These are phyloP conservation scores for Tiaroga cobitis DNA, from an alignment of 2,797 vertebrate species.

Conservation along the genomic window DNA sequence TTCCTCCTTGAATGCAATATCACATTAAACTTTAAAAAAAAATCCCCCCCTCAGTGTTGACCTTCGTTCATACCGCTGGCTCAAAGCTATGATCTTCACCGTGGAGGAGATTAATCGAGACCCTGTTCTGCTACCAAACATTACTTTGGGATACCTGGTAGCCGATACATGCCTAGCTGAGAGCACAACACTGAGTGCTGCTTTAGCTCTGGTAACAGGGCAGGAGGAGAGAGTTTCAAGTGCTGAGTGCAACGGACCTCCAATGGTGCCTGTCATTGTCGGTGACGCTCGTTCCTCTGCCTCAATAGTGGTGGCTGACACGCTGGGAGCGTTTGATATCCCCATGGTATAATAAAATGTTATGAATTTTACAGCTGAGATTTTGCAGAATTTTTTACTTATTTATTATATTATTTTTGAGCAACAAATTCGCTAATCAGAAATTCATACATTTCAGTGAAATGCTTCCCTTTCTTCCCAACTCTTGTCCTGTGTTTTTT, in stretches of 20 bases:
- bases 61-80: constrained; percentile 62
- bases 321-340: constrained; percentile 66
- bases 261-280: constrained; percentile 62
- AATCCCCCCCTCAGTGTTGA: constrained; percentile 35
- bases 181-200: constrained; percentile 60
- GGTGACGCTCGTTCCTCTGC: constrained; percentile 63
- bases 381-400: too few species aligned
- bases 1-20: background rate
- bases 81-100: constrained; percentile 59
- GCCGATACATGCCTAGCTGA: constrained; percentile 66
- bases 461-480: background rate
- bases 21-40: background rate
- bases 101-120: constrained; percentile 69
- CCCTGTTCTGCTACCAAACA: constrained; percentile 60
- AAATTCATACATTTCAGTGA: background rate
- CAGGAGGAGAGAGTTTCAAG: constrained; percentile 53
- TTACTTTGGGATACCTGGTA: constrained; percentile 67
- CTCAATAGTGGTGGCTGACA: constrained; percentile 66
- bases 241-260: constrained; percentile 48
- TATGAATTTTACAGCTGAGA: background rate
- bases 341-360: constrained; percentile 58
- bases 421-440: background rate
- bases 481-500: constrained; percentile 12
- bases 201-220: constrained; percentile 63
- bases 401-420: background rate